A percentile compares a stretch with the other conserved stretches of the same genome.
phyloP scores from a whole-genome alignment of 2,113 vertebrate species.

The Oxyura jamaicensis region DNA sequence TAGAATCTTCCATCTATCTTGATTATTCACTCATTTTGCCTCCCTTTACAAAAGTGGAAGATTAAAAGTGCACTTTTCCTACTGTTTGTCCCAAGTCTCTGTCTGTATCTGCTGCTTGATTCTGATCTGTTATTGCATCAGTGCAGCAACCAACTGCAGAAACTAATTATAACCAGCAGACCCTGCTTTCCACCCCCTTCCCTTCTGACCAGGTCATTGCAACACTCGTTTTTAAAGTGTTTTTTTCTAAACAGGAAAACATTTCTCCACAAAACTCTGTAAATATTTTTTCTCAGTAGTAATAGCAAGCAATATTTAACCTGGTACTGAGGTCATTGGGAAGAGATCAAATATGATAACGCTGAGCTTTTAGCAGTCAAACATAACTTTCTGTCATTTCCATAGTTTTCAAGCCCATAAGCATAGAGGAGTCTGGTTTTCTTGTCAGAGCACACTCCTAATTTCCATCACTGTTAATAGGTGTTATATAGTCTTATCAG shows the following conservation, averaged over 20 bases:
- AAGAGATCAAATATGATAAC: not conserved
- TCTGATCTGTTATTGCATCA: not conserved
- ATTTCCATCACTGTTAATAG: constrained; percentile 18
- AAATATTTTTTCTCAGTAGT: constrained; percentile 62
- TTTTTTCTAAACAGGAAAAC: constrained; percentile 55
- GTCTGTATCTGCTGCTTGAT: not conserved
- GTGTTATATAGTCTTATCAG: not conserved
- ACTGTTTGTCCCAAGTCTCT: not conserved
- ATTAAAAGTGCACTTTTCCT: not conserved
- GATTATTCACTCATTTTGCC: not conserved
- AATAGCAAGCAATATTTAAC: constrained; percentile 9
- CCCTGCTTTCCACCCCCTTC: not conserved
- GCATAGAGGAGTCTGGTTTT: not conserved
- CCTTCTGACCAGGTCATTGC: not conserved
- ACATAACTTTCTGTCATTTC: not conserved
- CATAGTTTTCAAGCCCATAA: not conserved
- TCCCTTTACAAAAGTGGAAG: not conserved
- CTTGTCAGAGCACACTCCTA: not conserved
- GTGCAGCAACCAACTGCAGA: not conserved
- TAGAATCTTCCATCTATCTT: not conserved
- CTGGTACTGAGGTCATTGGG: not conserved
- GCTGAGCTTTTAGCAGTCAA: not conserved
- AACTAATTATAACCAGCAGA: constrained; percentile 49
- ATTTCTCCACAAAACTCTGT: constrained; percentile 27
- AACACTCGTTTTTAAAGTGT: constrained; percentile 1